phyloP scores from a whole-genome alignment of 2,888 invertebrate genomes.

The Zhengitettix transpicula region DNA sequence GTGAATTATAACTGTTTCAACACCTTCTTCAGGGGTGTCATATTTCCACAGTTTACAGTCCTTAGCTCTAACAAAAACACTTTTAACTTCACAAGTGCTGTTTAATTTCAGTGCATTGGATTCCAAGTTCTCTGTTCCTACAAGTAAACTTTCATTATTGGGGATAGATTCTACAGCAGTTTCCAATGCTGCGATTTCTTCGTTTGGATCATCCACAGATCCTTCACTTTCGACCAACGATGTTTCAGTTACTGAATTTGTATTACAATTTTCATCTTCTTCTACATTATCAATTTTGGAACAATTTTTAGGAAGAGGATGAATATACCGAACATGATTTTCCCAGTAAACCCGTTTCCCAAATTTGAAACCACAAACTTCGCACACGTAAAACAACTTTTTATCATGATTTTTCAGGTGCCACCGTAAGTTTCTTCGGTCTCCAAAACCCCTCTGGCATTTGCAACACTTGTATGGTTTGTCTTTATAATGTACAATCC shows the following conservation, averaged over 20 bases:
- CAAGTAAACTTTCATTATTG: neutral
- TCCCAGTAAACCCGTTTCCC: slow-evolving; percentile 19
- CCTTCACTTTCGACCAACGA: slow-evolving; percentile 5
- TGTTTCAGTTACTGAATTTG: slow-evolving; percentile 1
- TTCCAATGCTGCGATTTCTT: slow-evolving; percentile 3
- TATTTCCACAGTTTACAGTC: neutral
- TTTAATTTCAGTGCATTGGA: no score
- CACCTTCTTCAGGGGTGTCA: neutral
- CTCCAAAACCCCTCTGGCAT: slow-evolving; percentile 14
- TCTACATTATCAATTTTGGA: neutral
- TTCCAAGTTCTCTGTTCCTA: neutral
- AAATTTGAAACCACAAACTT: slow-evolving; percentile 19
- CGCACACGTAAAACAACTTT: slow-evolving; percentile 16
- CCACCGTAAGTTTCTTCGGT: slow-evolving; percentile 16
- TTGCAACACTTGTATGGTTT: slow-evolving; percentile 17
- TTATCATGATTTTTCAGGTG: slow-evolving; percentile 18
- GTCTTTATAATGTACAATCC: slow-evolving; percentile 17
- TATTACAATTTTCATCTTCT: slow-evolving; percentile 1
- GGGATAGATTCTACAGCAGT: slow-evolving; percentile 1
- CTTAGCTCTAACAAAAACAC: neutral
- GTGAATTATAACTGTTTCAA: neutral
- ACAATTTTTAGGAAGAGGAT: slow-evolving; percentile 13
- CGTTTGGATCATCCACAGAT: slow-evolving; percentile 3
- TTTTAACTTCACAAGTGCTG: no score
- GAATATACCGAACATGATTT: slow-evolving; percentile 18